phyloP scores from a whole-genome alignment of 2,888 invertebrate species.

The Chrysomela aeneicollis region DNA sequence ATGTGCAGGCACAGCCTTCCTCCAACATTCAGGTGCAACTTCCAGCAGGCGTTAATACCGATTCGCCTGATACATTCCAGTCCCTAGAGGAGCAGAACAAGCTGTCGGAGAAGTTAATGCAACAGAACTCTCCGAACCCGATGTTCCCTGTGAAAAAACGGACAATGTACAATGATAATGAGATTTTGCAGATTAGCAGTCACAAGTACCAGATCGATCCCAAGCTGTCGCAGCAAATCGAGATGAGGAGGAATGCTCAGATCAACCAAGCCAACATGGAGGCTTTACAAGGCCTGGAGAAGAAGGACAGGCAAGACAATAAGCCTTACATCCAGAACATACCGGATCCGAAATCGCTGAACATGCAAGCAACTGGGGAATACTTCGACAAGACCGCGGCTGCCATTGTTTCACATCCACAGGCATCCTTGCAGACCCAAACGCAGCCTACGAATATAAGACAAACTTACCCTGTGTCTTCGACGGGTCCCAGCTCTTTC shows the following conservation, averaged over 20 bases:
- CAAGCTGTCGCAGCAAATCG: constrained; percentile 32
- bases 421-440: constrained; percentile 2
- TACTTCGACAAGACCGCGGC: constrained; percentile 28
- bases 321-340: constrained; percentile 54
- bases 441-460: constrained; percentile 10
- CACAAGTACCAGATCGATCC: constrained; percentile 40
- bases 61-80: constrained; percentile 33
- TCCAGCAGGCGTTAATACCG: constrained; percentile 7
- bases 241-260: constrained; percentile 37
- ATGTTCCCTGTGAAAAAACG: constrained; percentile 73
- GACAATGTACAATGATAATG: constrained; percentile 65
- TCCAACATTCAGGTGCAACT: constrained; percentile 3
- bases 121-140: constrained; percentile 41
- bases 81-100: constrained; percentile 40
- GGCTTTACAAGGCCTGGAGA: constrained; percentile 18
- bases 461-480: constrained; percentile 21
- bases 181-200: constrained; percentile 44
- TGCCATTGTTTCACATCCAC: too few species aligned
- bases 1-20: background rate
- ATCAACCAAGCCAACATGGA: constrained; percentile 37
- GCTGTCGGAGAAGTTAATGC: constrained; percentile 31
- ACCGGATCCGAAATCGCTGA: constrained; percentile 51
- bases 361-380: constrained; percentile 25
- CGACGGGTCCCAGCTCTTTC: constrained; percentile 28
- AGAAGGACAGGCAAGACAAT: constrained; percentile 38